phyloP scores from a whole-genome alignment of 2,113 vertebrate species.

The Canis aureus region DNA sequence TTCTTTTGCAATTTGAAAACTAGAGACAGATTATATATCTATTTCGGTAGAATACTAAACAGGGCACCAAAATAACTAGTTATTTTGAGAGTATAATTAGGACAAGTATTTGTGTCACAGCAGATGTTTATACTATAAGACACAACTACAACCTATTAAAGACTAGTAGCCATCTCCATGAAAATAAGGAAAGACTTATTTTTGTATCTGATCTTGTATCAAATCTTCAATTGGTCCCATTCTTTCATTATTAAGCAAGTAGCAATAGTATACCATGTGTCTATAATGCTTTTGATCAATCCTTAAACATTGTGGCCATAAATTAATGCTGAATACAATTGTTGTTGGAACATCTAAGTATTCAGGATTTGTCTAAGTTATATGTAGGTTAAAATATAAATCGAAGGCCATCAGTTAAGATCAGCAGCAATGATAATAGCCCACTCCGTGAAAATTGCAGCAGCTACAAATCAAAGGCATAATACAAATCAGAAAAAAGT shows the following conservation, averaged over 20 bases:
- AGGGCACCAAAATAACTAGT: constrained; percentile 69
- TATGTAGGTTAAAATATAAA: constrained; percentile 67
- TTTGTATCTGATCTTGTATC: neutral
- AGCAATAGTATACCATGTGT: constrained; percentile 78
- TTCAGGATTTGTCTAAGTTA: constrained; percentile 80
- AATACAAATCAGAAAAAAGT: constrained; percentile 83
- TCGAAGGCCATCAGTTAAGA: neutral
- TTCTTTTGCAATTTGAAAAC: constrained; percentile 70
- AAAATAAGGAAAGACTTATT: constrained; percentile 73
- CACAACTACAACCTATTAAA: constrained; percentile 67
- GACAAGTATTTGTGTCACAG: constrained; percentile 81
- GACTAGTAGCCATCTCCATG: neutral
- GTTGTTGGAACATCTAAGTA: constrained; percentile 71
- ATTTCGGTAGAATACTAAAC: constrained; percentile 78
- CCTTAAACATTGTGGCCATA: constrained; percentile 61
- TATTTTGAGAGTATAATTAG: constrained; percentile 81
- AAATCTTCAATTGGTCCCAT: constrained; percentile 34
- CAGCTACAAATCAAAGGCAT: constrained; percentile 83
- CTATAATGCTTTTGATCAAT: constrained; percentile 72
- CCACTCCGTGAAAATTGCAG: constrained; percentile 56
- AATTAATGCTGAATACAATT: constrained; percentile 75
- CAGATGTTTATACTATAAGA: constrained; percentile 80
- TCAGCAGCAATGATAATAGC: neutral
- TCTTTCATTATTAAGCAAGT: constrained; percentile 63
- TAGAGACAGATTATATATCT: constrained; percentile 65